Evolutionary conservation across 2,113 vertebrate genomes (phyloP).

Genomic region (Notothenia rossii): DNA sequence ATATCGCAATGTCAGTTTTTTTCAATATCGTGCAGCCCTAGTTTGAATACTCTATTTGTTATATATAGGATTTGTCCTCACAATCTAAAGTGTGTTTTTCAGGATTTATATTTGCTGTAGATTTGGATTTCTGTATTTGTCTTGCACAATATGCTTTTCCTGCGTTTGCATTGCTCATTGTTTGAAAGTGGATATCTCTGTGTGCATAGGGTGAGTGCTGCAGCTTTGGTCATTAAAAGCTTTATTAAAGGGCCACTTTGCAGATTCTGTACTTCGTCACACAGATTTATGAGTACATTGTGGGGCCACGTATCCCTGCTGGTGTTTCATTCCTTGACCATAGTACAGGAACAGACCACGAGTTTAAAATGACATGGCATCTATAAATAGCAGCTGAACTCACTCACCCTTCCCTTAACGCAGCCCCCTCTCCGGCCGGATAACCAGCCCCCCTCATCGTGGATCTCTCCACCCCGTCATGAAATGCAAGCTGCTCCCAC

Average conservation of each 20-base stretch:
- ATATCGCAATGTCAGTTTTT: no score
- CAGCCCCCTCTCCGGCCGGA: slow-evolving; percentile 53
- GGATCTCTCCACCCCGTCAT: slow-evolving; percentile 74
- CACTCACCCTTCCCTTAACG: slow-evolving; percentile 62
- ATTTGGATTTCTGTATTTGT: slow-evolving; percentile 18
- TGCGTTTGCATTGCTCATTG: neutral
- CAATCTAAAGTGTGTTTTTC: no score
- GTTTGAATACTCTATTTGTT: slow-evolving; percentile 41
- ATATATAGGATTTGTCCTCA: slow-evolving; percentile 21
- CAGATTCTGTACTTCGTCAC: neutral
- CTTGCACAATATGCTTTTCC: neutral
- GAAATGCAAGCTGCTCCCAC: slow-evolving; percentile 76
- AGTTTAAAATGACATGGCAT: slow-evolving; percentile 64
- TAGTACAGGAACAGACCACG: slow-evolving; percentile 40
- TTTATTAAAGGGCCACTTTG: neutral
- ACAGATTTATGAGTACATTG: neutral
- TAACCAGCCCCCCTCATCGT: slow-evolving; percentile 48
- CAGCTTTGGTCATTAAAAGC: neutral
- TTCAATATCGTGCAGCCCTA: no score
- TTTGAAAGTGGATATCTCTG: slow-evolving; percentile 20
- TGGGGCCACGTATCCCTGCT: slow-evolving; percentile 12
- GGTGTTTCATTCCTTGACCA: slow-evolving; percentile 36
- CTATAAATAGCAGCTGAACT: slow-evolving; percentile 82
- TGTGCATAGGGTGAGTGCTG: neutral
- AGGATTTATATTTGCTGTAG: slow-evolving; percentile 16